Conservation (phyloP, 2,797 vertebrate genomes). For the Anas bernieri region DNA sequence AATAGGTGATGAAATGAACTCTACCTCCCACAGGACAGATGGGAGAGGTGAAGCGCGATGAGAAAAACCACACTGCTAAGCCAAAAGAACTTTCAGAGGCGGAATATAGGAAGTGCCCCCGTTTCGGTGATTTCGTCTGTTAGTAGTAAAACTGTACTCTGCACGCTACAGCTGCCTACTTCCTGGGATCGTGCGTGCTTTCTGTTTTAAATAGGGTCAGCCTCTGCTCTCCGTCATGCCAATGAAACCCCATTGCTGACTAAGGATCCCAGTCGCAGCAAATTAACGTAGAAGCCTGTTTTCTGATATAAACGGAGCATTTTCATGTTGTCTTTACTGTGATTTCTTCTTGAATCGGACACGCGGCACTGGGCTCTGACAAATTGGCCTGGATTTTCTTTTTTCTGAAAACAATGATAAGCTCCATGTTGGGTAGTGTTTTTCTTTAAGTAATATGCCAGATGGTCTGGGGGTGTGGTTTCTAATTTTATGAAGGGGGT, state of each 20-base stretch:
- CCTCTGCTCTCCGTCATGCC: not conserved
- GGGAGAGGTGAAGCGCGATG: conserved; percentile 48
- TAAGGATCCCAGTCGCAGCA: not conserved
- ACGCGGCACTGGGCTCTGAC: not conserved
- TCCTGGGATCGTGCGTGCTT: not conserved
- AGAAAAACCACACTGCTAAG: conserved; percentile 21
- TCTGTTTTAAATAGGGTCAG: conserved; percentile 30
- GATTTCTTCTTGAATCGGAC: not conserved
- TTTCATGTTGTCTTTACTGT: not conserved
- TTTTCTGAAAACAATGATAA: conserved; percentile 64
- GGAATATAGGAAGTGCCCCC: conserved; percentile 47
- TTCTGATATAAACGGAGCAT: not conserved
- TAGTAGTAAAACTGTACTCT: conserved; percentile 55
- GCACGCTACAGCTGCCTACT: conserved; percentile 42
- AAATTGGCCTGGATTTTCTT: conserved; percentile 51
- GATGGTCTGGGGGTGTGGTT: conserved; percentile 75
- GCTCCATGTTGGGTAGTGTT: conserved; percentile 48
- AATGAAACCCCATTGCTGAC: not conserved
- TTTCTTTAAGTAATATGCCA: conserved; percentile 72
- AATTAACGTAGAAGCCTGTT: not conserved
- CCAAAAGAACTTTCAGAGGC: conserved; percentile 11
- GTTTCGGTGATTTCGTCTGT: conserved; percentile 9
- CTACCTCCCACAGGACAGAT: conserved; percentile 62
- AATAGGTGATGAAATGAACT: conserved; percentile 62
- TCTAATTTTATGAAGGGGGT: conserved; percentile 75